Percentiles rank a stretch among this genome's conserved stretches.
These are phyloP conservation scores for Chouioia cunea DNA, from an alignment of 2,888 invertebrate genomes.

Conservation along the genomic window DNA sequence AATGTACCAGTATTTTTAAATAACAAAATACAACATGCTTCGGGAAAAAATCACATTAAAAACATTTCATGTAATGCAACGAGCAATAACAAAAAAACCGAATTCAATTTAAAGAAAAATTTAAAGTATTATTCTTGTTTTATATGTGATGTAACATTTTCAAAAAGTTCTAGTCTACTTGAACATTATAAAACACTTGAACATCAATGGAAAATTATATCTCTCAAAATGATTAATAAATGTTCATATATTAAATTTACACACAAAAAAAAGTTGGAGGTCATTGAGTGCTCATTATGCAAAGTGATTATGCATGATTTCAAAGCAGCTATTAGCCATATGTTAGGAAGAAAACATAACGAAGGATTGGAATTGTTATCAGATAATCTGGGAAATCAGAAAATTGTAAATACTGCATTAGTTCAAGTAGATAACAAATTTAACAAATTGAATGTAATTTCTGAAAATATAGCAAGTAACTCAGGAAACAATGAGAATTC, in stretches of 20 bases:
- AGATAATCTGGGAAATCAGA: too few relatives aligned
- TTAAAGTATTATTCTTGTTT: background rate
- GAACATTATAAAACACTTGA: background rate
- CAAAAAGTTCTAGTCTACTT: background rate
- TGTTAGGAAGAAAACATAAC: too few relatives aligned
- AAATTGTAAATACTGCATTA: too few relatives aligned
- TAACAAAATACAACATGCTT: background rate
- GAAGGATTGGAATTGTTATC: too few relatives aligned
- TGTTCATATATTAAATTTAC: background rate
- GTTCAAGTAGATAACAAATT: background rate
- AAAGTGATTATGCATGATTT: too few relatives aligned
- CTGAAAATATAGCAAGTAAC: too few relatives aligned
- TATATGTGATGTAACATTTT: background rate
- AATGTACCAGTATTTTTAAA: too few relatives aligned
- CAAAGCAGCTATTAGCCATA: too few relatives aligned
- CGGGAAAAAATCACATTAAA: background rate
- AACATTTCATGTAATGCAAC: background rate
- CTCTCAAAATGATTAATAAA: background rate
- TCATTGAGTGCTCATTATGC: too few relatives aligned
- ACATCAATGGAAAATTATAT: background rate
- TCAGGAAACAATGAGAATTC: too few relatives aligned
- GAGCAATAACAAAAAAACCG: background rate
- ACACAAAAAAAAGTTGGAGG: background rate
- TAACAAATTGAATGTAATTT: background rate
- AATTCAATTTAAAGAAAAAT: background rate